A percentile compares a stretch with the other conserved stretches of the same genome.
phyloP scores from a whole-genome alignment of 2,113 vertebrate species.

The Physeter macrocephalus region DNA sequence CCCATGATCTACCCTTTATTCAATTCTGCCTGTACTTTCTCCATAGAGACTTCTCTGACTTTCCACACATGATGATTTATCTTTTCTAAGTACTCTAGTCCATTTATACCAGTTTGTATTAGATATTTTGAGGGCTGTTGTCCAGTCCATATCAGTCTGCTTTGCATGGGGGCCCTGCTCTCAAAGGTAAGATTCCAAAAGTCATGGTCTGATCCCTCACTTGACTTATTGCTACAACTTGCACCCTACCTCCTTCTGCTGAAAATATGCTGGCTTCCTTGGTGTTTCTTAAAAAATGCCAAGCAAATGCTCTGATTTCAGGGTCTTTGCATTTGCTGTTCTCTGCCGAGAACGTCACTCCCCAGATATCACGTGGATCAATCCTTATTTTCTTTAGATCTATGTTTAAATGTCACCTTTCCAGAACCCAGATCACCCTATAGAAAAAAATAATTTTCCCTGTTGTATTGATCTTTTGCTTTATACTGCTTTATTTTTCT shows the following conservation, averaged over 20 bases:
- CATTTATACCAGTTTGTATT: not conserved
- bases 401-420: not conserved
- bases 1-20: not conserved
- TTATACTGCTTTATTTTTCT: not conserved
- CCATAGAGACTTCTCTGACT: not conserved
- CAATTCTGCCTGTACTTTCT: not conserved
- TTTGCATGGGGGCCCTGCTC: not conserved
- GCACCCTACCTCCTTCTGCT: not conserved
- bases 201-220: not conserved
- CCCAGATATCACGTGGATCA: not conserved
- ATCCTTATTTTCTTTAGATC: not conserved
- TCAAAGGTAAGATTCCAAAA: not conserved
- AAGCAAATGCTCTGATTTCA: not conserved
- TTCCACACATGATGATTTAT: not conserved
- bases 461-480: not conserved
- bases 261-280: not conserved
- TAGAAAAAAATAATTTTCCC: not conserved
- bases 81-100: not conserved
- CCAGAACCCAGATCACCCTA: not conserved
- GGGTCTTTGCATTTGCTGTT: not conserved
- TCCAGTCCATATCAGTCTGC: not conserved
- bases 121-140: not conserved
- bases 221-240: not conserved
- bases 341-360: not conserved
- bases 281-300: not conserved